These are phyloP conservation scores for Teinopalpus imperialis DNA, from an alignment of 2,888 invertebrate species.

Conservation along the genomic window DNA sequence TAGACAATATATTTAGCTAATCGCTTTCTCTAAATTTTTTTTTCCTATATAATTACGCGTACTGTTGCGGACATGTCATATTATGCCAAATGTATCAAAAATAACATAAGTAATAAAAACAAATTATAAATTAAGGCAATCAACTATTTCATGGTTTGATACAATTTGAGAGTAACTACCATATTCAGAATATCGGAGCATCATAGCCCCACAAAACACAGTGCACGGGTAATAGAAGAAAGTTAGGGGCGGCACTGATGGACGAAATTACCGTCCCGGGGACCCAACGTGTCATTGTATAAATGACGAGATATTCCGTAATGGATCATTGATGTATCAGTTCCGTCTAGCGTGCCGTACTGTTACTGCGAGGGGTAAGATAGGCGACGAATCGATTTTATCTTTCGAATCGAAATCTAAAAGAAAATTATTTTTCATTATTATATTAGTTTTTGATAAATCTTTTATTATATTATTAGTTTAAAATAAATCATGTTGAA, in stretches of 20 bases:
- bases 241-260: conserved; percentile 24
- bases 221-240: conserved; percentile 33
- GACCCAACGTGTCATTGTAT: conserved; percentile 25
- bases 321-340: conserved; percentile 44
- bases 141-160: conserved; percentile 20
- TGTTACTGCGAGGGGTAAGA: conserved; percentile 31
- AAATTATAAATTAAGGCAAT: no score
- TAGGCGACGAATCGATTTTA: conserved; percentile 20
- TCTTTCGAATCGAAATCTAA: no score
- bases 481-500: no score
- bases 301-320: conserved; percentile 31
- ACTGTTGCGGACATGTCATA: no score
- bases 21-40: no score
- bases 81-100: no score
- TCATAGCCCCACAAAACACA: conserved; percentile 28
- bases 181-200: conserved; percentile 3
- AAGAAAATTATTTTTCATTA: no score
- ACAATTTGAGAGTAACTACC: conserved; percentile 10
- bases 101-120: no score
- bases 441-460: no score
- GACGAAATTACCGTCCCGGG: conserved; percentile 18
- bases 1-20: no score
- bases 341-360: conserved; percentile 45
- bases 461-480: no score
- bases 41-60: no score